Percentiles rank a stretch among this genome's conserved stretches.
These are phyloP conservation scores for Aegithalos caudatus DNA, from an alignment of 2,113 vertebrate species.

Conservation along the genomic window DNA sequence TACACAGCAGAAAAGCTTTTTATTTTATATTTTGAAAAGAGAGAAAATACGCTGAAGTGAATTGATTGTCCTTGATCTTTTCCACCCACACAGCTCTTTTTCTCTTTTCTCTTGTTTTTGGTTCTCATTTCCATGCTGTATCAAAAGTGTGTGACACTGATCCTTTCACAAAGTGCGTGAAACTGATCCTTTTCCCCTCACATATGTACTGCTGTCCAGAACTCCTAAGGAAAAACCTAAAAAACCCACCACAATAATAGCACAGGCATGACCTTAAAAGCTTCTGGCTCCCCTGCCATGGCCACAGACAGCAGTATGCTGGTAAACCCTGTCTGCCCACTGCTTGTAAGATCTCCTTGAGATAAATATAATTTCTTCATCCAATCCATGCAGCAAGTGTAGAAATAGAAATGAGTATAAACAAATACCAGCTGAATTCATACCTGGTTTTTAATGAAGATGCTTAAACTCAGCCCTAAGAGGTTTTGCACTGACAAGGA, in stretches of 20 bases:
- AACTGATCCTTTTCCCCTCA: not conserved
- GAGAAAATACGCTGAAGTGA: not conserved
- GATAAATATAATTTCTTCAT: not conserved
- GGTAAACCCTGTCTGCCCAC: not conserved
- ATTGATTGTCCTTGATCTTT: not conserved
- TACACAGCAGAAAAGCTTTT: not conserved
- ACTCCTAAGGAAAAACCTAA: too few relatives aligned
- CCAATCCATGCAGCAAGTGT: not conserved
- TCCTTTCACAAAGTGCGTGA: not conserved
- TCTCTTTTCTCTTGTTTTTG: not conserved
- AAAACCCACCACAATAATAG: not conserved
- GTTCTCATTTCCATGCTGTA: not conserved
- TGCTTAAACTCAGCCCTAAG: not conserved
- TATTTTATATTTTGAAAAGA: not conserved
- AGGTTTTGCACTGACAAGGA: not conserved
- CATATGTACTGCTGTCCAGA: not conserved
- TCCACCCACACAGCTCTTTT: not conserved
- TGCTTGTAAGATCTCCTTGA: not conserved
- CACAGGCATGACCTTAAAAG: not conserved
- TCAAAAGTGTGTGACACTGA: not conserved
- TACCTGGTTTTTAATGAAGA: not conserved
- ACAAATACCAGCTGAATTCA: not conserved
- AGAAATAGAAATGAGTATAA: not conserved
- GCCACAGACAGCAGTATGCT: accelerated
- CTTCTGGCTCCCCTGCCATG: not conserved